Base-by-base conservation (phyloP, 2,888 invertebrate genomes). In the Phorcus lineatus region DNA sequence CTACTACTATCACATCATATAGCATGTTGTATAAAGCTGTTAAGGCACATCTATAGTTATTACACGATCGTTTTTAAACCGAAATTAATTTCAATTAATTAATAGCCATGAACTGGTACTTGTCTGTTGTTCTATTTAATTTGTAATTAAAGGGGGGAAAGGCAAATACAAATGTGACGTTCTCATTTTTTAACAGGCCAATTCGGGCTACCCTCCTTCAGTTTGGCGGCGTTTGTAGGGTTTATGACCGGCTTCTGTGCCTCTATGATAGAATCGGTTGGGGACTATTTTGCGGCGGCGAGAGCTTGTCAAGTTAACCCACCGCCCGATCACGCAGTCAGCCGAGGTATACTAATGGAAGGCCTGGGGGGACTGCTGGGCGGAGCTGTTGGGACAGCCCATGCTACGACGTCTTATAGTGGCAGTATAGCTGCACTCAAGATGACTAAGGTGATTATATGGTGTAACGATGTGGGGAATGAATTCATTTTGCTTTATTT, bases 391-490 rank as follows among this genome's bases (percentile, higher is more conserved):
- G 90, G 90, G 7, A 88, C 88, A 0, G 88, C 88, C 0, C 89
- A 90, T 74, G 90, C 88, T 19, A 90, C 90, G 0, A 89, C 90
- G 6, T 89, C 90, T 6, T 88, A 87, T 74, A 90, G 88, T 40
- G 83, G 85, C 0, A 86, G 87, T 74, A 84, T 88, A 17, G 87
- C 88, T 0, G 79, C 88, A 16, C 81, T 85, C 9, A 80, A 66
- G 28, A 53, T 86, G 11, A 80, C 85, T 13, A 81, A 82, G 81
- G 86, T 86, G 9, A 47, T 13, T 9, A 11, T 9, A 11, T 11
- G 6, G 47, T 4, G 11, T 13, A 47, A 47, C 1, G 1, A 6
- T 47, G 47, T 36, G 2, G 36, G 7, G 4, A 36, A 36, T 36
- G 7, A 4, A 2, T 36, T 36, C n/a, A n/a, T n/a, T n/a, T n/a